Conservation (phyloP, 2,888 invertebrate genomes). For the Sisyra terminalis region DNA sequence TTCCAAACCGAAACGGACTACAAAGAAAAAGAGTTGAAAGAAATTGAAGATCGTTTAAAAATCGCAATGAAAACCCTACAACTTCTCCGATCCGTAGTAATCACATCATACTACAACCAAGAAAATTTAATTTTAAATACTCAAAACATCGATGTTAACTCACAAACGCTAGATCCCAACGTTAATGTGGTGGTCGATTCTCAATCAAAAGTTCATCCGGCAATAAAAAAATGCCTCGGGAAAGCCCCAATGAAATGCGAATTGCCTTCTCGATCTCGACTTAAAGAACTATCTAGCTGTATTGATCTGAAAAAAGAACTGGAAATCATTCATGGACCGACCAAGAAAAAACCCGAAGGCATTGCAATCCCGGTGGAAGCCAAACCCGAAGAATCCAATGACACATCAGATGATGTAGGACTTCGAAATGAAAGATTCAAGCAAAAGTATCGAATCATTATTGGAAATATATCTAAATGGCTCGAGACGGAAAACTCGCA, state of each 20-base stretch:
- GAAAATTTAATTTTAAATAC: conserved; percentile 29
- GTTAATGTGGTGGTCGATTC: conserved; percentile 12
- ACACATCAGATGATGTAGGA: neutral
- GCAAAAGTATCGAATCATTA: conserved; percentile 24
- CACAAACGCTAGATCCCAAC: conserved; percentile 16
- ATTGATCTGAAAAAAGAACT: neutral
- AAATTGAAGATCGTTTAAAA: conserved; percentile 47
- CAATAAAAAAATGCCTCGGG: conserved; percentile 54
- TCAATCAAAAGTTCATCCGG: conserved; percentile 51
- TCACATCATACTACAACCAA: conserved; percentile 40
- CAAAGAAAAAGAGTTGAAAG: conserved; percentile 53
- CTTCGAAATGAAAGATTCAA: conserved; percentile 19
- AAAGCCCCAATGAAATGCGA: conserved; percentile 32
- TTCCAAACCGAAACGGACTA: conserved; percentile 50
- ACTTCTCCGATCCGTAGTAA: conserved; percentile 37
- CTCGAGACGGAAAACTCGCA: conserved; percentile 46
- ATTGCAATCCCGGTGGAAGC: conserved; percentile 4
- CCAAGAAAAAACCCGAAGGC: conserved; percentile 7
- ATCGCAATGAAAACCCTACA: conserved; percentile 38
- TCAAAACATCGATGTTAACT: conserved; percentile 20
- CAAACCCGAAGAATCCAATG: neutral
- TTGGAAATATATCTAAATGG: conserved; percentile 73
- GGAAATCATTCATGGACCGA: conserved; percentile 1
- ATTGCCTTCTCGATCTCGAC: conserved; percentile 29
- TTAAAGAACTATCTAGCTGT: conserved; percentile 17